Percentiles rank a stretch among this genome's conserved stretches.
Conservation (phyloP, 2,797 vertebrate species). For the Poecile montanus region DNA sequence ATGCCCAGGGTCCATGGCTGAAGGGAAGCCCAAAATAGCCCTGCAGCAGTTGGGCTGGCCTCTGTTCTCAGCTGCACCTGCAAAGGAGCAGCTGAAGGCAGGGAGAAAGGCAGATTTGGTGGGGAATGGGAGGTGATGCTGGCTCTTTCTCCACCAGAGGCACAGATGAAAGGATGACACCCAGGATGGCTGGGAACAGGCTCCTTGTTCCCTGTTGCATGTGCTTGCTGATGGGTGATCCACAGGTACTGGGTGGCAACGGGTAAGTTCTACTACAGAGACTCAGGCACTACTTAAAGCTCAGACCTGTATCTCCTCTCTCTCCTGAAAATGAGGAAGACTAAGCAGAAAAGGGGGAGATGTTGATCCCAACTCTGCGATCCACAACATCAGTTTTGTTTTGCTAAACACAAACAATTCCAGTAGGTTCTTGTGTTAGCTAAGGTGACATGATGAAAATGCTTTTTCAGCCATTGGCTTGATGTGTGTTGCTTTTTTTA, state of each 20-base stretch:
- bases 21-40: background rate
- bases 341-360: background rate
- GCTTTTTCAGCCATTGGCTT: background rate
- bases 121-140: background rate
- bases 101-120: background rate
- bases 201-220: background rate
- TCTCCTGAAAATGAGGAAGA: background rate
- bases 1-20: background rate
- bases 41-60: background rate
- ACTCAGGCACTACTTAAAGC: background rate
- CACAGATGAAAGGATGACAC: rapidly evolving
- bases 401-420: rapidly evolving
- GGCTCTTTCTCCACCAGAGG: background rate
- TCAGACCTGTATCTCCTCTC: background rate
- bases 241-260: background rate
- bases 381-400: background rate
- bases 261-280: background rate
- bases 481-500: background rate
- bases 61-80: rapidly evolving
- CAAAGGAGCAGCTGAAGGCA: background rate
- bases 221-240: background rate
- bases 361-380: background rate
- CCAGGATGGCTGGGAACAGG: background rate
- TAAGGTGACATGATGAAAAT: background rate
- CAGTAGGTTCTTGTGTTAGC: background rate